These are phyloP conservation scores for Leptinotarsa texana DNA, from an alignment of 1,140 invertebrate genomes.

Conservation along the genomic window DNA sequence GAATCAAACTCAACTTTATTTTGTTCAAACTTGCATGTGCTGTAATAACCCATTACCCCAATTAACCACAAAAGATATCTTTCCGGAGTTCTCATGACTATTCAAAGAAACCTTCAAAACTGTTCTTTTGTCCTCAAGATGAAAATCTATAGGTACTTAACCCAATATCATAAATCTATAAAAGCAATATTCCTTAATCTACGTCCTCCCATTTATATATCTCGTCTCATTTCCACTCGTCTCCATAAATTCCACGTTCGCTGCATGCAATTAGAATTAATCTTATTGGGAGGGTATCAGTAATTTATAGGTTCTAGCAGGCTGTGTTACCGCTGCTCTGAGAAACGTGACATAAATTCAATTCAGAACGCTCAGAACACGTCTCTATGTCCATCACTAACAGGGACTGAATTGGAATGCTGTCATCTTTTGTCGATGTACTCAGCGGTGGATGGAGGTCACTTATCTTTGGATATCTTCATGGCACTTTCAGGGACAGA, in stretches of 20 bases:
- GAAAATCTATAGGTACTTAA: background rate
- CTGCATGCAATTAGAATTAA: slow-evolving; percentile 42
- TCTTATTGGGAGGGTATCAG: slow-evolving; percentile 39
- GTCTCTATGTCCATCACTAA: background rate
- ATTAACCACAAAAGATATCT: no score
- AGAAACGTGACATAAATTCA: background rate
- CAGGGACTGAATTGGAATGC: background rate
- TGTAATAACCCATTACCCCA: no score
- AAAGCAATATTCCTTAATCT: slow-evolving; percentile 24
- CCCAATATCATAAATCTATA: slow-evolving; percentile 26
- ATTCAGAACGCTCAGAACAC: background rate
- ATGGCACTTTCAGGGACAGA: slow-evolving; percentile 14
- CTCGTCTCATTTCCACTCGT: slow-evolving; percentile 34
- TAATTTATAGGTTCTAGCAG: slow-evolving; percentile 25
- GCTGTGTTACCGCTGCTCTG: background rate
- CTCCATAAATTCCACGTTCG: slow-evolving; percentile 36
- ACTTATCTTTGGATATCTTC: slow-evolving; percentile 17
- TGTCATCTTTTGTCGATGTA: background rate
- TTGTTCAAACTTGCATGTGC: no score
- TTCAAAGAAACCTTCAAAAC: no score
- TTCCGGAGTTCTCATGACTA: no score
- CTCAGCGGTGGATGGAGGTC: background rate
- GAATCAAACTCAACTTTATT: no score
- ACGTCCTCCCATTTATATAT: slow-evolving; percentile 24
- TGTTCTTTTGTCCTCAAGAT: background rate